These are phyloP conservation scores for Babylonia areolata DNA, from an alignment of 1,140 invertebrate genomes.

Conservation along the genomic window DNA sequence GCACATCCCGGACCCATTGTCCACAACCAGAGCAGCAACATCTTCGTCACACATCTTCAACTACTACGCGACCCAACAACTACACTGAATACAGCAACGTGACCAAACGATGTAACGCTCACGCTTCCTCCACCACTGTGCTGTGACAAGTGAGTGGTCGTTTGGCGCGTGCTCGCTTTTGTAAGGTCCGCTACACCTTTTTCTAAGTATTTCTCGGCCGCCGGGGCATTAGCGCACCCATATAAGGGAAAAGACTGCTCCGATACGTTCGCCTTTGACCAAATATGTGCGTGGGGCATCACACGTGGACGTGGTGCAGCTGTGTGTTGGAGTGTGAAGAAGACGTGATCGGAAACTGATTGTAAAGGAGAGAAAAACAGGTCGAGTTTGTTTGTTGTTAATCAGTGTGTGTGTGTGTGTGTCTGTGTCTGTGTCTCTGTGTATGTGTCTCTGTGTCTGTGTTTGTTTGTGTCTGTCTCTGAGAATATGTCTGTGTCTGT, in stretches of 20 bases:
- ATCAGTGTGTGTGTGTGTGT: background rate
- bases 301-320: background rate
- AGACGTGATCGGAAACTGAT: background rate
- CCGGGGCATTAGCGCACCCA: background rate
- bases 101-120: background rate
- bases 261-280: background rate
- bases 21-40: slow-evolving; percentile 89
- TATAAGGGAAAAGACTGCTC: background rate
- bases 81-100: no score
- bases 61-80: no score
- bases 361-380: background rate
- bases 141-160: background rate
- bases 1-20: slow-evolving; percentile 77
- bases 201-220: background rate
- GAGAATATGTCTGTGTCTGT: no score
- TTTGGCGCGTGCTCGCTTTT: background rate
- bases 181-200: background rate
- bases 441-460: no score
- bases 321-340: background rate
- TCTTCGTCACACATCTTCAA: slow-evolving; percentile 77
- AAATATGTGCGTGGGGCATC: background rate
- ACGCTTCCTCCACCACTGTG: background rate
- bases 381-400: background rate
- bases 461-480: no score
- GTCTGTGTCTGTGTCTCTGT: background rate